Percentiles rank a stretch among this genome's conserved stretches.
phyloP scores from a whole-genome alignment of 2,797 vertebrate genomes.

The Pachyuromys duprasi region DNA sequence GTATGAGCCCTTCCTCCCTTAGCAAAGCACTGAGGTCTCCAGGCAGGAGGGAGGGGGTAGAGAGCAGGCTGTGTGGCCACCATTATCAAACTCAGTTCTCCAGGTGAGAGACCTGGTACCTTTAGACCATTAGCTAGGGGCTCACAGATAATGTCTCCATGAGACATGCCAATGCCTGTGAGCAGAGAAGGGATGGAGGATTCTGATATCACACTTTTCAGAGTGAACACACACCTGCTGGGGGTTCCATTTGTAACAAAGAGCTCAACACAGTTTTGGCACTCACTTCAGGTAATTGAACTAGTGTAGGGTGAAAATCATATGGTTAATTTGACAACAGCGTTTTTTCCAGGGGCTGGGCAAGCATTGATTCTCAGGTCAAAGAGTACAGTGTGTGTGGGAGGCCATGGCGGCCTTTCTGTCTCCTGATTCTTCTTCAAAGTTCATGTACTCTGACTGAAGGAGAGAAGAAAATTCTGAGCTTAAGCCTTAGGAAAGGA shows the following conservation, averaged over 20 bases:
- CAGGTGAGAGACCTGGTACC: not conserved
- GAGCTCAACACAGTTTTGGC: not conserved
- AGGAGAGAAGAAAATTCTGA: not conserved
- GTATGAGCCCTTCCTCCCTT: no score
- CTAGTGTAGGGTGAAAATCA: not conserved
- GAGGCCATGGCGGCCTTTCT: not conserved
- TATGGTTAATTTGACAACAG: not conserved
- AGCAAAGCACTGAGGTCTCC: not conserved
- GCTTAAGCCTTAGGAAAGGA: not conserved
- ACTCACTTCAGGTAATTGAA: not conserved
- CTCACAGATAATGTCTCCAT: not conserved
- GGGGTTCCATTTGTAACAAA: not conserved
- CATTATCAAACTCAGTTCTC: not conserved
- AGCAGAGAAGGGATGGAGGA: no score
- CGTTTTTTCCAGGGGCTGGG: not conserved
- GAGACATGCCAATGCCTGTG: not conserved
- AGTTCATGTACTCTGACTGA: not conserved
- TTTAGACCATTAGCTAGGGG: not conserved
- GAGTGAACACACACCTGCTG: not conserved
- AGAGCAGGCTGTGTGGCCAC: not conserved
- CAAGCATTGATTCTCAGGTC: not conserved
- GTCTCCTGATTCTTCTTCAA: not conserved
- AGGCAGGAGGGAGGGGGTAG: not conserved
- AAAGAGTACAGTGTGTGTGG: not conserved
- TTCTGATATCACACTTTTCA: not conserved